These are phyloP conservation scores for Pyrocephalus nanus DNA, from an alignment of 2,797 vertebrate species.

Conservation along the genomic window DNA sequence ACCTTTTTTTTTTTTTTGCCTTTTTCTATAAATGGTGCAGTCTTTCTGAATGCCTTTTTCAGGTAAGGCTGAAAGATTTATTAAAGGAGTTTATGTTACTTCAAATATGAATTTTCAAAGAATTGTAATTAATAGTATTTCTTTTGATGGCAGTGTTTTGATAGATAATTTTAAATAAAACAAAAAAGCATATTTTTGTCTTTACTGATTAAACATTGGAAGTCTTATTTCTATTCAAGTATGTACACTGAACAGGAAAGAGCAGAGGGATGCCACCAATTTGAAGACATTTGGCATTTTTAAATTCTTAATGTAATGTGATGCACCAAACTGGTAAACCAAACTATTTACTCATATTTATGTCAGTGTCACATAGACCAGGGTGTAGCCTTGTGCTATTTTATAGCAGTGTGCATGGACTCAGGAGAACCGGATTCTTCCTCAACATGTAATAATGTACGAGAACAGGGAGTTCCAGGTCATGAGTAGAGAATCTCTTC, in stretches of 20 bases:
- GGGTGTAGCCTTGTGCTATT: neutral
- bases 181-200: neutral
- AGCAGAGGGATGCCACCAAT: neutral
- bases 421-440: neutral
- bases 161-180: neutral
- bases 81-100: neutral
- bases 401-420: neutral
- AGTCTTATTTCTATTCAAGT: neutral
- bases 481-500: neutral
- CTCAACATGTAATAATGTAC: neutral
- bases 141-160: neutral
- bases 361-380: neutral
- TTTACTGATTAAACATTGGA: neutral
- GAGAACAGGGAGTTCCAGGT: neutral
- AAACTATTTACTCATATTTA: neutral
- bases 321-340: neutral
- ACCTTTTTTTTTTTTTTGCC: neutral
- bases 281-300: neutral
- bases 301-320: neutral
- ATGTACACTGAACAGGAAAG: neutral
- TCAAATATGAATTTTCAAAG: neutral
- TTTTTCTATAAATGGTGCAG: neutral
- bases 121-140: neutral
- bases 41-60: neutral
- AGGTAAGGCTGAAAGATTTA: neutral